phyloP scores from a whole-genome alignment of 2,113 vertebrate genomes.

The Illadopsis cleaveri region DNA sequence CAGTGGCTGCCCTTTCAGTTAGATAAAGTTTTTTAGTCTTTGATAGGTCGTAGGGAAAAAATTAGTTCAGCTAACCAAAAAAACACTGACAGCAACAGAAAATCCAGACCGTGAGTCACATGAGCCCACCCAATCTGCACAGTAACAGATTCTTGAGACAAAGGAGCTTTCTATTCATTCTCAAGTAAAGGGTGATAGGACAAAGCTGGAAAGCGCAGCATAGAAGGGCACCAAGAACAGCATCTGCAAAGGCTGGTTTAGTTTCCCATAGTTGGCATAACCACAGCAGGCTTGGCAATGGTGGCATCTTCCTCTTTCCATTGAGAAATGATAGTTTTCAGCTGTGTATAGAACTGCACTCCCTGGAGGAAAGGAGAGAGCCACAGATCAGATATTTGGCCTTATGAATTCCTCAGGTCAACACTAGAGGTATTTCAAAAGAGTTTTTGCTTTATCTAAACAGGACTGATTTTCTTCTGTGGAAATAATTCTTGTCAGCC shows the following conservation, averaged over 20 bases:
- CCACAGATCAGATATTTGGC: neutral
- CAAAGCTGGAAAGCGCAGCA: conserved; percentile 25
- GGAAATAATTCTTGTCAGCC: neutral
- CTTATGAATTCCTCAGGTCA: neutral
- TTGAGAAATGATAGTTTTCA: conserved; percentile 94
- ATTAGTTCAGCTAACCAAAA: neutral
- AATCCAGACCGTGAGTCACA: neutral
- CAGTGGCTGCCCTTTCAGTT: neutral
- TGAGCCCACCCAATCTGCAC: neutral
- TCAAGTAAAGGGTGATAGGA: neutral
- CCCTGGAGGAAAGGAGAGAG: conserved; percentile 77
- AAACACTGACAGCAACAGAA: neutral
- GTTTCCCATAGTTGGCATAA: conserved; percentile 97
- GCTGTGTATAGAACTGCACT: conserved; percentile 94
- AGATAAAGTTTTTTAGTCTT: neutral
- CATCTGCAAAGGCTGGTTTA: conserved; percentile 65
- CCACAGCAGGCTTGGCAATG: conserved; percentile 86
- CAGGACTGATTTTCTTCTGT: neutral
- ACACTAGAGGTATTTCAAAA: neutral
- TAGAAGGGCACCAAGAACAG: conserved; percentile 19
- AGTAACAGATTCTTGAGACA: conserved; percentile 5
- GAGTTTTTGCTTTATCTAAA: neutral
- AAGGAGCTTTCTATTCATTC: conserved; percentile 8
- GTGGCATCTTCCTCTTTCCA: conserved; percentile 98
- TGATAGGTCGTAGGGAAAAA: neutral